Base-by-base conservation (phyloP, 2,113 vertebrate species). In the Myodes glareolus region DNA sequence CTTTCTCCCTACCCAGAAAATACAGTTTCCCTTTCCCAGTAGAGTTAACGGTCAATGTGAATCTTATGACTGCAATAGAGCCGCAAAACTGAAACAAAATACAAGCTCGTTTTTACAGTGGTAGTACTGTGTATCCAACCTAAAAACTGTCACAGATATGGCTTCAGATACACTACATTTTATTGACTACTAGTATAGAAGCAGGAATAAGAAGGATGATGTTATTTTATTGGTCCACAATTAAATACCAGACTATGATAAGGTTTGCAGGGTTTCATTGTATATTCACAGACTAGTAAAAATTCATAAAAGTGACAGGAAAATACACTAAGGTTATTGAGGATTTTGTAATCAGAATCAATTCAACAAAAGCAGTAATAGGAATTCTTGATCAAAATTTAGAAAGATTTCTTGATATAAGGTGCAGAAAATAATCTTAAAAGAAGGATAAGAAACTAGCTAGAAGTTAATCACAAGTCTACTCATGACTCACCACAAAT, bases 351-450 rank as follows among this genome's bases (percentile, higher is more conserved):
- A 27, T 13, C 9, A 91, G 42, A 31, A 88, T 10, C 21, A 39
- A 77, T 77, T 90, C 67, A 45, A 7, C 33, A 81, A 31, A 17
- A 70, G 33, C 25, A 82, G 58, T 65, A 72, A 58, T n/a, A 89
- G 25, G 65, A 95, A 91, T 68, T 75, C 77, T 75, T 31, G 78
- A 45, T 65, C 36, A 81, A 65, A 73, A 85, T 68, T 77, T 55
- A 87, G 72, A 90, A 94, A 81, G 75, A 84, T 70, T 93, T 96
- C 39, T 93, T 84, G 45, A 91, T 91, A 91, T 50, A 29, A 96
- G 29, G 77, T 27, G 4, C 63, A 96, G 76, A 67, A 94, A 94
- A 84, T 90, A 70, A 90, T 39, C 23, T 88, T 91, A 65, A 88
- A 42, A 85, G 42, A 76, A 82, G 3, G 17, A 29, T 27, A 61